These are phyloP conservation scores for Rhegmatorhina hoffmannsi DNA, from an alignment of 2,113 vertebrate genomes.

Conservation along the genomic window DNA sequence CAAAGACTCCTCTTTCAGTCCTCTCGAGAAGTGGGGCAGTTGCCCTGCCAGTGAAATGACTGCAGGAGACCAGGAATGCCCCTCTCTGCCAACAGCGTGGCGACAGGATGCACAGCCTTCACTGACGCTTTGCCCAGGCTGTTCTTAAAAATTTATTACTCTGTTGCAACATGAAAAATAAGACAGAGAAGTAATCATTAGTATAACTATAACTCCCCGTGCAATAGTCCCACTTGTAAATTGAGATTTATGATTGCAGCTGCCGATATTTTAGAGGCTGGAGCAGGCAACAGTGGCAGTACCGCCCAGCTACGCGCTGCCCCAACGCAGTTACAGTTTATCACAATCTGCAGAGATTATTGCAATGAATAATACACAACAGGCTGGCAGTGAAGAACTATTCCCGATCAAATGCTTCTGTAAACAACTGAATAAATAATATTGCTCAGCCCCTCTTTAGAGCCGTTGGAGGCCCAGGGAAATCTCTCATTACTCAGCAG, in stretches of 20 bases:
- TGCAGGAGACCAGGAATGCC: background rate
- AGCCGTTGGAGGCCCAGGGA: constrained; percentile 43
- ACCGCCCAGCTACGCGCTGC: constrained; percentile 63
- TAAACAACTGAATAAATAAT: constrained; percentile 80
- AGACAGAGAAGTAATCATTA: constrained; percentile 83
- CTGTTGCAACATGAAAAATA: constrained; percentile 86
- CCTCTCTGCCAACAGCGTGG: background rate
- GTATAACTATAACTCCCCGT: constrained; percentile 78
- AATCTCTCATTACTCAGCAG: constrained; percentile 65
- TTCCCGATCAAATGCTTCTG: constrained; percentile 73
- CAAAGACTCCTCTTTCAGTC: background rate
- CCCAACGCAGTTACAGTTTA: constrained; percentile 72
- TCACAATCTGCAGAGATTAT: constrained; percentile 77
- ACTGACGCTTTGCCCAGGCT: constrained; percentile 69
- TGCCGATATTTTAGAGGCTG: constrained; percentile 74
- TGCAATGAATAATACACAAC: constrained; percentile 77
- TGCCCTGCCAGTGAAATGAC: fast-evolving
- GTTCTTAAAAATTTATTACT: constrained; percentile 89
- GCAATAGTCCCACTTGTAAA: constrained; percentile 80
- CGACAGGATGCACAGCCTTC: background rate
- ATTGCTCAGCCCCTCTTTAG: constrained; percentile 67
- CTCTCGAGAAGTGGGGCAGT: background rate
- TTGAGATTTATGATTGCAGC: constrained; percentile 85
- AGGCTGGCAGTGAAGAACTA: constrained; percentile 78
- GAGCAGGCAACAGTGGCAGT: constrained; percentile 64